Evolutionary conservation across 2,113 vertebrate species (phyloP), one percentile per base, ranked within the genome.

Genomic region (Micromys minutus): DNA sequence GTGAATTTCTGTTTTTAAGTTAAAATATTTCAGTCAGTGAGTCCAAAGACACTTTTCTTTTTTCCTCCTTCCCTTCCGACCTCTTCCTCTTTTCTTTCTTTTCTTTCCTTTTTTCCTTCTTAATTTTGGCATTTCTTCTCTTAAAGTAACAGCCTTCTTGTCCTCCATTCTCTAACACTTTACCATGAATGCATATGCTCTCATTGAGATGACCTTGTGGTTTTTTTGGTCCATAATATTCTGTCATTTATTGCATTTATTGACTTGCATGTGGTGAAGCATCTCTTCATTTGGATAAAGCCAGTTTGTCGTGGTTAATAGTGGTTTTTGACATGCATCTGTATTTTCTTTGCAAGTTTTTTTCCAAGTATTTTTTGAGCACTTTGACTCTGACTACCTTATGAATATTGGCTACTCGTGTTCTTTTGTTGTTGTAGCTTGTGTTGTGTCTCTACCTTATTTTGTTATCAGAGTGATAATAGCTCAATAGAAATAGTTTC

Each of bases 21-120:
- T 61, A 61, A 63, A 63, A 29, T 63, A 29, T 63, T 26, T 61
- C 59, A 24, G 59, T 61, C 59, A 61, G 24, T 63, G 19, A 61
- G 21, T 61, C 59, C 59, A 63, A 63, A 63, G 61, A 63, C 61
- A 63, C 24, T 63, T 29, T 63, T 63, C 9, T 59, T 29, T 63
- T 9, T 63, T 10, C 24, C 1, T 29, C 50, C 19, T 3, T 63
- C 1, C 8, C 61, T 29, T 26, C 24, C 24, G 2, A 7, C 24
- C 22, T 3, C 61, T 6, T 10, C 24, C 8, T 1, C 3, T 21
- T 24, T 6, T 10, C 8, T 24, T 6, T 26, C 24, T 26, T 29
- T 5, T 11, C 21, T 3, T 24, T 26, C 17, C 59, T 61, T 24
- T 8, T 7, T 61, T 24, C 7, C 59, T 61, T 61, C 22, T 21